Evolutionary conservation across 2,888 invertebrate genomes (phyloP).

Genomic region (Harmothoe impar): DNA sequence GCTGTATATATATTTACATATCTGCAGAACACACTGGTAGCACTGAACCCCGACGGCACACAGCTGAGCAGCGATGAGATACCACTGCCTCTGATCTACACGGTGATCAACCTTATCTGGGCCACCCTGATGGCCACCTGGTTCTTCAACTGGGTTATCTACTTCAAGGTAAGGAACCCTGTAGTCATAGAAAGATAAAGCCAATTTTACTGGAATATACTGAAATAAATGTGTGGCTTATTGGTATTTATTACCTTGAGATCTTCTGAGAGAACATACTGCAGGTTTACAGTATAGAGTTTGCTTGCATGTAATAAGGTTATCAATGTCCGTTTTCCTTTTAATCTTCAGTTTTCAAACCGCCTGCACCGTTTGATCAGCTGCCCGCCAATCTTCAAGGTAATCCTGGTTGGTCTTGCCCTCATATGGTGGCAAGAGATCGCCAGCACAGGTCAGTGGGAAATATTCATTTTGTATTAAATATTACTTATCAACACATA

Average conservation of each 20-base stretch:
- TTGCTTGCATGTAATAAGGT: too few relatives aligned
- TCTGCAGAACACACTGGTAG: slow-evolving; percentile 64
- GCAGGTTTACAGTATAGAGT: too few relatives aligned
- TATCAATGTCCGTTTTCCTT: too few relatives aligned
- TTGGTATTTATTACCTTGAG: neutral
- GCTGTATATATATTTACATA: too few relatives aligned
- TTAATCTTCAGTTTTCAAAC: slow-evolving; percentile 68
- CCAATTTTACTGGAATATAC: neutral
- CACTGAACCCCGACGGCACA: slow-evolving; percentile 66
- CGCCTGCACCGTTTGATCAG: slow-evolving; percentile 68
- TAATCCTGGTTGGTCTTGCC: slow-evolving; percentile 67
- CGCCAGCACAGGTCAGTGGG: slow-evolving; percentile 66
- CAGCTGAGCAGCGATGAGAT: slow-evolving; percentile 69
- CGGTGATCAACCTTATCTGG: slow-evolving; percentile 68
- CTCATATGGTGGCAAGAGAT: slow-evolving; percentile 69
- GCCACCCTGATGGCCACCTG: slow-evolving; percentile 67
- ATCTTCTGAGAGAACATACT: too few relatives aligned
- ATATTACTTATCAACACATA: neutral
- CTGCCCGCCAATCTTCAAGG: slow-evolving; percentile 68
- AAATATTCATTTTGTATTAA: neutral
- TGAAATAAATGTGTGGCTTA: neutral
- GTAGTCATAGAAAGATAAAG: neutral
- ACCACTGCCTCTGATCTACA: slow-evolving; percentile 68
- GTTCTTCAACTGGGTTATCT: slow-evolving; percentile 70
- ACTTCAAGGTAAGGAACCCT: slow-evolving; percentile 69